Conservation (phyloP, 2,113 vertebrate species). For the Apodemus speciosus region DNA sequence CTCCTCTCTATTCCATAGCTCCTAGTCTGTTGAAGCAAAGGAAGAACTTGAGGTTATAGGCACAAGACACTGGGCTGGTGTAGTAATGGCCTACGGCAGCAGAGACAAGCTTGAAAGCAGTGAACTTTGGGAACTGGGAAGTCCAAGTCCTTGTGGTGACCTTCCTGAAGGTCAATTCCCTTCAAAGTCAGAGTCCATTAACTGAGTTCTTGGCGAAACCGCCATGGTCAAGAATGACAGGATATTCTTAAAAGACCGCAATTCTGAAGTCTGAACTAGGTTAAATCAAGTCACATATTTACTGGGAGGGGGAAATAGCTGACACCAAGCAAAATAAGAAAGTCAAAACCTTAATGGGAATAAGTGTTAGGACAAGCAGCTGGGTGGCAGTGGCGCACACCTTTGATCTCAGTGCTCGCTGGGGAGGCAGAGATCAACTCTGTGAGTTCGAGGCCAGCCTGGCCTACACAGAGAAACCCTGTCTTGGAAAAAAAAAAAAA, state of each 20-base stretch:
- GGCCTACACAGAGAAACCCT: too few species aligned
- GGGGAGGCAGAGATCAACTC: too few species aligned
- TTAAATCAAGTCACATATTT: not conserved
- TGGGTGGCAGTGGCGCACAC: too few species aligned
- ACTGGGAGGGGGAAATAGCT: not conserved
- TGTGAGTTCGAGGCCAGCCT: too few species aligned
- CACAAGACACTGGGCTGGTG: conserved; percentile 3
- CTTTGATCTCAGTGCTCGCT: too few species aligned
- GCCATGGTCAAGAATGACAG: not conserved
- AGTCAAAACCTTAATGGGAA: conserved; percentile 15
- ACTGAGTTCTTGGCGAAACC: not conserved
- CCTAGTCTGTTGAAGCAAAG: conserved; percentile 28
- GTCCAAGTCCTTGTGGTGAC: not conserved
- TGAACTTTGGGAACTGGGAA: not conserved
- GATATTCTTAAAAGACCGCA: not conserved
- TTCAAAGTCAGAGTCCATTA: conserved; percentile 38
- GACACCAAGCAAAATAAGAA: not conserved
- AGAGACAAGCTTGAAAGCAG: not conserved
- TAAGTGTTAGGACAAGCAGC: not conserved
- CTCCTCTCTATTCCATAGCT: not conserved
- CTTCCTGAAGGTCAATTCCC: conserved; percentile 17
- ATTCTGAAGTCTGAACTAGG: conserved; percentile 20
- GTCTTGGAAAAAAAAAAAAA: too few species aligned
- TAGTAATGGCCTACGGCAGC: not conserved
- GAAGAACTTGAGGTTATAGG: conserved; percentile 28